phyloP scores from a whole-genome alignment of 2,797 vertebrate genomes.

The Cheirogaleus major region DNA sequence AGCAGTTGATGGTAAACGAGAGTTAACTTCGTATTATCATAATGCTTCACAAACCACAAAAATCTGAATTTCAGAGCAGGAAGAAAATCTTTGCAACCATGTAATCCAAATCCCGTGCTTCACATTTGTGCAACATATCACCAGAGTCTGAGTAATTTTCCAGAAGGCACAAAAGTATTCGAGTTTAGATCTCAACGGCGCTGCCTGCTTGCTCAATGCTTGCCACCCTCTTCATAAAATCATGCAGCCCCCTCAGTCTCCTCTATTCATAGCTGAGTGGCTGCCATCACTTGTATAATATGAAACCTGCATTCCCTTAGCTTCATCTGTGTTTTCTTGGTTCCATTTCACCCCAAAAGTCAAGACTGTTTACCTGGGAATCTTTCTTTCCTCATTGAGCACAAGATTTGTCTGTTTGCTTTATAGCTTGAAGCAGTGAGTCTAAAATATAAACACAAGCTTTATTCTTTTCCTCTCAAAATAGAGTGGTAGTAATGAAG shows the following conservation, averaged over 20 bases:
- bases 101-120: not conserved
- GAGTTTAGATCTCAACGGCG: not conserved
- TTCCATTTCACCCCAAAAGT: not conserved
- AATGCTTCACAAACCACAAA: not conserved
- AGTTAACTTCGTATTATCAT: not conserved
- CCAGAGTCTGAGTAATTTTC: not conserved
- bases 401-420: not conserved
- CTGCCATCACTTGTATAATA: not conserved
- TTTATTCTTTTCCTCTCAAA: not conserved
- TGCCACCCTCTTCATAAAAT: not conserved
- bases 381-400: not conserved
- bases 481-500: not conserved
- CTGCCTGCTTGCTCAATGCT: not conserved
- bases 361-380: not conserved
- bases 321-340: not conserved
- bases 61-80: slow-evolving; percentile 1
- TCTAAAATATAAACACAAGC: not conserved
- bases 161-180: not conserved
- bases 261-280: not conserved
- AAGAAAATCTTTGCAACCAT: not conserved
- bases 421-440: not conserved
- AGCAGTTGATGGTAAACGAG: not conserved
- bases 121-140: not conserved
- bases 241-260: not conserved
- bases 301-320: not conserved